Percentiles rank a stretch among this genome's conserved stretches.
Evolutionary conservation across 2,888 invertebrate genomes (phyloP).

Genomic region (Suillia variegata): DNA sequence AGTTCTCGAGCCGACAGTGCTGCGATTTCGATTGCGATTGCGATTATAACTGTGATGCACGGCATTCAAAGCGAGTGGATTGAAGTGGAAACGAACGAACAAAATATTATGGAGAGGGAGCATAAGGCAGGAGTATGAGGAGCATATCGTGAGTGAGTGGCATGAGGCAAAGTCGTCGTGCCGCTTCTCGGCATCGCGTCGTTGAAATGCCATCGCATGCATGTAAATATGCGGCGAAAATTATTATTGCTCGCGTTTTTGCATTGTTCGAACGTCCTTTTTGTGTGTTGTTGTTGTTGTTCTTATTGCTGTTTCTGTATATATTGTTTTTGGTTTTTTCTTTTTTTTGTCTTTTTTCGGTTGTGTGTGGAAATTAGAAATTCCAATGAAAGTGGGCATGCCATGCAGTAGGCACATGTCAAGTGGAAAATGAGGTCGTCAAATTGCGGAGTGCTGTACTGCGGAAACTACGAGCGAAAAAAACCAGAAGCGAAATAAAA

Average conservation of each 20-base stretch:
- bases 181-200: too few species aligned
- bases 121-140: neutral
- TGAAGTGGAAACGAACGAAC: constrained; percentile 21
- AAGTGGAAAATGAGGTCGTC: constrained; percentile 18
- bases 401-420: constrained; percentile 18
- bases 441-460: neutral
- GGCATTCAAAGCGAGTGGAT: constrained; percentile 9
- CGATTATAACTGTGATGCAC: neutral
- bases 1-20: neutral
- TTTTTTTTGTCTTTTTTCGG: constrained; percentile 12
- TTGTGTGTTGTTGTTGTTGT: neutral
- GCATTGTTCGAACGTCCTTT: neutral
- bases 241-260: neutral
- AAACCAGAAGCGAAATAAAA: neutral
- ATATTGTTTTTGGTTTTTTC: neutral
- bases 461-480: neutral
- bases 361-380: constrained; percentile 36
- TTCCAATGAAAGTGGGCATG: constrained; percentile 33
- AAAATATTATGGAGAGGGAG: neutral
- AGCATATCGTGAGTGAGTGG: neutral
- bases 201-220: neutral
- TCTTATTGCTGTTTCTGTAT: neutral
- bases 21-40: constrained; percentile 8
- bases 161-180: too few species aligned
- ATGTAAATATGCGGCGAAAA: constrained; percentile 2